Conservation (phyloP, 2,797 vertebrate species). For the Acipenser oxyrinchus region DNA sequence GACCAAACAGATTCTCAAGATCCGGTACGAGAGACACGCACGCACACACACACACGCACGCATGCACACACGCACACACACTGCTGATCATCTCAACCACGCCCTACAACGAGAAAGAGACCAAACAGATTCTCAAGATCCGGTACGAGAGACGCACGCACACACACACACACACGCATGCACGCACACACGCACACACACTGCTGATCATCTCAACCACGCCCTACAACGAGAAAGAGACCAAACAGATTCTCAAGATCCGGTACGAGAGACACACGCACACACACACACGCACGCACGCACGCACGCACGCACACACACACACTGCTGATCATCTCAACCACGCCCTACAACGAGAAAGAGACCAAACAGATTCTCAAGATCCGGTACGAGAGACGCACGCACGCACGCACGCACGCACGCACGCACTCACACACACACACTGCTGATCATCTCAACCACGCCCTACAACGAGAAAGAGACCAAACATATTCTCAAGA, state of each 20-base stretch:
- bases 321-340: constrained; percentile 52
- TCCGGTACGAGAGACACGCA: constrained; percentile 56
- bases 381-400: constrained; percentile 41
- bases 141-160: constrained; percentile 30
- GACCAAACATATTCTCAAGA: constrained; percentile 87
- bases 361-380: constrained; percentile 61
- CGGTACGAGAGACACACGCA: constrained; percentile 48
- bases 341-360: constrained; percentile 54
- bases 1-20: constrained; percentile 87
- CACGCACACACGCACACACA: too few species aligned
- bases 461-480: constrained; percentile 87
- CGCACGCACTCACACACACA: too few species aligned
- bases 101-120: constrained; percentile 59
- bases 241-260: constrained; percentile 86
- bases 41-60: too few species aligned
- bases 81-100: constrained; percentile 56
- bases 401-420: background rate
- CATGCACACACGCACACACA: too few species aligned
- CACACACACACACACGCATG: background rate
- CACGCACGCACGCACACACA: too few species aligned
- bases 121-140: constrained; percentile 60
- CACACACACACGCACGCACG: too few species aligned
- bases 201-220: constrained; percentile 85
- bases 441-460: constrained; percentile 83
- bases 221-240: constrained; percentile 88